Evolutionary conservation across 2,797 vertebrate genomes (phyloP).

Genomic region (Manis crassicaudata): DNA sequence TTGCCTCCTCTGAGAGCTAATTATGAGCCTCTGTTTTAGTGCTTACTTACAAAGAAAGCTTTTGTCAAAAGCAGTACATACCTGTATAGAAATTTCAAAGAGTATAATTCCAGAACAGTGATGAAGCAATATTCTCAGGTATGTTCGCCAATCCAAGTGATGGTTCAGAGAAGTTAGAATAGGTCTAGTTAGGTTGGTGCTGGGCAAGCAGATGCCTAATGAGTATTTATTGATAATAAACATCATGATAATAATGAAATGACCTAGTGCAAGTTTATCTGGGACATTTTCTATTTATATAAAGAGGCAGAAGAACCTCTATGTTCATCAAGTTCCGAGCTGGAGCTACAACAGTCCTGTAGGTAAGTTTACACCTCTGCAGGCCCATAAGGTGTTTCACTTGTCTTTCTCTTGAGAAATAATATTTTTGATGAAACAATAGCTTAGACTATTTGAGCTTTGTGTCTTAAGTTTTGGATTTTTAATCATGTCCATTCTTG

Average conservation of each 20-base stretch:
- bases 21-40: slow-evolving; percentile 69
- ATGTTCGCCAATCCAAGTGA: neutral
- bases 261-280: neutral
- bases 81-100: neutral
- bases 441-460: neutral
- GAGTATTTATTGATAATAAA: neutral
- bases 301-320: neutral
- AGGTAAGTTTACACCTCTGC: neutral
- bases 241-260: neutral
- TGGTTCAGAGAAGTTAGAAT: neutral
- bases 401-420: neutral
- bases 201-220: neutral
- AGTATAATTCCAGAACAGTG: slow-evolving; percentile 32
- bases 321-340: neutral
- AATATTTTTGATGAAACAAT: neutral
- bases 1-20: slow-evolving; percentile 66
- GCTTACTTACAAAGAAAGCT: slow-evolving; percentile 41
- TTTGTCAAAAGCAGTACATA: slow-evolving; percentile 51
- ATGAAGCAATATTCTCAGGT: neutral
- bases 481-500: slow-evolving; percentile 30
- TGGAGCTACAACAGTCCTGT: neutral
- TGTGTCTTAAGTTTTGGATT: neutral
- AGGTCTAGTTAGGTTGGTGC: neutral
- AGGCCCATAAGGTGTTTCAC: neutral
- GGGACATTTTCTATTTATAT: neutral